Conservation (phyloP, 2,888 invertebrate genomes). For the Zygaena filipendulae region DNA sequence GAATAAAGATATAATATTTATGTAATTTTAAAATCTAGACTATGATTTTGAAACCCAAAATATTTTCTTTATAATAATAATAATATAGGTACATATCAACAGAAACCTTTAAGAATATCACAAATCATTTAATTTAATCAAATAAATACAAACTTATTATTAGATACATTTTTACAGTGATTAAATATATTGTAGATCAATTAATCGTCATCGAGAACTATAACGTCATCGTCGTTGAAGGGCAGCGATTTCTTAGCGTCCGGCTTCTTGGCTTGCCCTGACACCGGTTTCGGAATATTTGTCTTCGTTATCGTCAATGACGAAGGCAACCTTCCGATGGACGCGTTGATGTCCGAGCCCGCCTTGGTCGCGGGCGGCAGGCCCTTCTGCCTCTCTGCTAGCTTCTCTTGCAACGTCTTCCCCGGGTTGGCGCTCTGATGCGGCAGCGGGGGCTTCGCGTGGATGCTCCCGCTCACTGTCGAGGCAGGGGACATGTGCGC, state of each 20-base stretch:
- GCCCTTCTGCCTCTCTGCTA: conserved; percentile 73
- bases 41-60: conserved; percentile 5
- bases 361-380: conserved; percentile 30
- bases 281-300: conserved; percentile 26
- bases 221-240: conserved; percentile 46
- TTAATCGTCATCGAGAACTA: conserved; percentile 57
- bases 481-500: conserved; percentile 42
- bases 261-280: conserved; percentile 28
- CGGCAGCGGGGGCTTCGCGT: conserved; percentile 43
- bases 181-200: conserved; percentile 14
- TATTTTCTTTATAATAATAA: too few relatives aligned
- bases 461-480: conserved; percentile 31
- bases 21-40: conserved; percentile 1
- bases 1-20: too few relatives aligned
- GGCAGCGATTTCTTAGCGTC: conserved; percentile 40
- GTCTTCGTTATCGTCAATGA: conserved; percentile 64
- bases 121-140: too few relatives aligned
- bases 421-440: conserved; percentile 64
- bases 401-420: conserved; percentile 75
- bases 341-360: conserved; percentile 34
- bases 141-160: too few relatives aligned
- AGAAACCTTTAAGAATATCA: too few relatives aligned
- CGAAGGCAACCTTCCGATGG: conserved; percentile 57
- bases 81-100: too few relatives aligned
- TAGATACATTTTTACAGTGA: too few relatives aligned